Conservation (phyloP, 2,888 invertebrate genomes). For the Neria commutata region DNA sequence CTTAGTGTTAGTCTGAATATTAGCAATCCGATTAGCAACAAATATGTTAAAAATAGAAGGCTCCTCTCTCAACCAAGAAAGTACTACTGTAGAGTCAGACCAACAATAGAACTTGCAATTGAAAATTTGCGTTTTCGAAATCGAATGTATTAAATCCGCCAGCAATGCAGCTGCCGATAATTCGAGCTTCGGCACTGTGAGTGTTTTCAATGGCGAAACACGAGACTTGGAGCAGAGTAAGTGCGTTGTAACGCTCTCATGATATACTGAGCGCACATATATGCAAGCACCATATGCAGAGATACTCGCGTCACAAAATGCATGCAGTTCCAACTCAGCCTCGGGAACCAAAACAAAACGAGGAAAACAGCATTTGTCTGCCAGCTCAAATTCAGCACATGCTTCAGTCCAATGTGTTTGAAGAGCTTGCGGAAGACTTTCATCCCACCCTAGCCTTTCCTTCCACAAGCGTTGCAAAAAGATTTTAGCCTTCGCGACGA, state of each 20-base stretch:
- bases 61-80: conserved; percentile 14
- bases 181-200: conserved; percentile 22
- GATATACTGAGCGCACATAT: conserved; percentile 15
- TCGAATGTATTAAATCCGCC: conserved; percentile 13
- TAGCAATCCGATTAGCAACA: neutral
- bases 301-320: conserved; percentile 23
- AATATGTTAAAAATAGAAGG: conserved; percentile 1
- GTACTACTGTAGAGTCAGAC: conserved; percentile 21
- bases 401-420: too few relatives aligned
- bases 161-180: conserved; percentile 18
- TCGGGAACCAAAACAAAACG: conserved; percentile 7
- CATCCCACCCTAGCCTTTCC: conserved; percentile 27
- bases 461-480: conserved; percentile 31
- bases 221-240: conserved; percentile 20
- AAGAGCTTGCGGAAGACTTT: conserved; percentile 28
- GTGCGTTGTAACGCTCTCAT: neutral
- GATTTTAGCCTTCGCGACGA: conserved; percentile 28
- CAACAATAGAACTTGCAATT: conserved; percentile 13
- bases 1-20: conserved; percentile 5
- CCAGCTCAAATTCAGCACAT: too few relatives aligned
- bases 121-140: neutral
- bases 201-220: conserved; percentile 19
- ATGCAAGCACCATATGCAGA: conserved; percentile 24
- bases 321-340: conserved; percentile 19
- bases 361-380: conserved; percentile 17